phyloP scores from a whole-genome alignment of 2,888 invertebrate genomes.

The Eilema depressum region DNA sequence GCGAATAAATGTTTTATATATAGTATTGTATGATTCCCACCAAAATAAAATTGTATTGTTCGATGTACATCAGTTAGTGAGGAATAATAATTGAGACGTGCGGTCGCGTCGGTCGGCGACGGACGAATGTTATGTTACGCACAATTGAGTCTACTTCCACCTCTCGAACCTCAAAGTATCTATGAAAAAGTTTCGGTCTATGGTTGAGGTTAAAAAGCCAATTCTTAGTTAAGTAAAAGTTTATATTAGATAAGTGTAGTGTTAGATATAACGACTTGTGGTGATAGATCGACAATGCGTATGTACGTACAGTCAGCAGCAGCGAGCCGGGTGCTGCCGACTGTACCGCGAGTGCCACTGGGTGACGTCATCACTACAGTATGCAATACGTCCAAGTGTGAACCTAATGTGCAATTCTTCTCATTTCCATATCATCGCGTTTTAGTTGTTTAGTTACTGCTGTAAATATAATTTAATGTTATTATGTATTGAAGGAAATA shows the following conservation, averaged over 20 bases:
- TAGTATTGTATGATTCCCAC: slow-evolving; percentile 56
- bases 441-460: slow-evolving; percentile 81
- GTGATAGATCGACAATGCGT: slow-evolving; percentile 69
- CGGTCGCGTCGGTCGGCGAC: slow-evolving; percentile 36
- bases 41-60: slow-evolving; percentile 49
- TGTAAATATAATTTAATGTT: slow-evolving; percentile 86
- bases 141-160: slow-evolving; percentile 73
- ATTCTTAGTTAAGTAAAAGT: slow-evolving; percentile 80
- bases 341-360: slow-evolving; percentile 57
- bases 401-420: slow-evolving; percentile 84
- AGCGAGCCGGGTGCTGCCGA: slow-evolving; percentile 44
- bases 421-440: slow-evolving; percentile 84
- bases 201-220: slow-evolving; percentile 77
- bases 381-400: slow-evolving; percentile 82
- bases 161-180: slow-evolving; percentile 58
- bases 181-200: slow-evolving; percentile 63
- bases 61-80: slow-evolving; percentile 28
- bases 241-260: slow-evolving; percentile 80
- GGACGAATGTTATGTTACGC: slow-evolving; percentile 60
- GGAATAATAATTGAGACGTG: slow-evolving; percentile 19
- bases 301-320: slow-evolving; percentile 10
- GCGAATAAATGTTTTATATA: slow-evolving; percentile 39
- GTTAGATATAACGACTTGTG: slow-evolving; percentile 71
- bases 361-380: slow-evolving; percentile 61
- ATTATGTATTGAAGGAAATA: slow-evolving; percentile 60